Evolutionary conservation across 2,888 invertebrate genomes (phyloP), one percentile per base, ranked within the genome.

Genomic region (Tupiocoris notatus): DNA sequence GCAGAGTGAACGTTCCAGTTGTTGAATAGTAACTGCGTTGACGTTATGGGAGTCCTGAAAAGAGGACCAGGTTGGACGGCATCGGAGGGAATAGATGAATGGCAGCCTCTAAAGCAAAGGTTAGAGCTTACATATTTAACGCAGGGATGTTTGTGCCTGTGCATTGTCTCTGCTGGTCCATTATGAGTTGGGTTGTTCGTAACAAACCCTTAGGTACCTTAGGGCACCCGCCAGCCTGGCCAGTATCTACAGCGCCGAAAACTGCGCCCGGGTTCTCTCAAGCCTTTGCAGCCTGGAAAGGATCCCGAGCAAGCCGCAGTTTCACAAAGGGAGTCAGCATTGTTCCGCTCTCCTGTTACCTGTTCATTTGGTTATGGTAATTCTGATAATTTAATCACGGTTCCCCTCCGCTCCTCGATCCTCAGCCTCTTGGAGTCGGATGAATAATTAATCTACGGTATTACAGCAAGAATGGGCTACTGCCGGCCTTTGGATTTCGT

Each of bases 281-380:
- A 12, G 6, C 12, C 39, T 39, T 39, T 12, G 39, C 12, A 39
- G 39, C 12, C 39, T 39, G 39, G 6, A 39, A 39, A 12, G 39
- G 39, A 39, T 39, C 39, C 12, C 39, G 39, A 12, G 39, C 39
- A n/a, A 18, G 59, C 59, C 59, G 59, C 6, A 3, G 59, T 59
- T 70, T 58, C 59, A 70, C 70, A 70, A 70, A 70, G 70, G 70
- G 70, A 58, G 59, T 59, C 24, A 70, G 70, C 70, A 70, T 70
- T 70, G 70, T 70, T 70, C 70, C 70, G 25, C 24, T 54, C 70
- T 70, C 70, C 70, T 70, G 70, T 70, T 70, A 59, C 70, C 70
- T 70, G 70, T 70, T 70, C 70, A 70, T 70, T 70, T 70, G 70
- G 70, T 70, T 70, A 70, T 70, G 70, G 70, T 70, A 59, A 70